Percentiles rank a stretch among this genome's conserved stretches.
These are phyloP conservation scores for Reticulitermes lucifugus DNA, from an alignment of 2,888 invertebrate species.

Conservation along the genomic window DNA sequence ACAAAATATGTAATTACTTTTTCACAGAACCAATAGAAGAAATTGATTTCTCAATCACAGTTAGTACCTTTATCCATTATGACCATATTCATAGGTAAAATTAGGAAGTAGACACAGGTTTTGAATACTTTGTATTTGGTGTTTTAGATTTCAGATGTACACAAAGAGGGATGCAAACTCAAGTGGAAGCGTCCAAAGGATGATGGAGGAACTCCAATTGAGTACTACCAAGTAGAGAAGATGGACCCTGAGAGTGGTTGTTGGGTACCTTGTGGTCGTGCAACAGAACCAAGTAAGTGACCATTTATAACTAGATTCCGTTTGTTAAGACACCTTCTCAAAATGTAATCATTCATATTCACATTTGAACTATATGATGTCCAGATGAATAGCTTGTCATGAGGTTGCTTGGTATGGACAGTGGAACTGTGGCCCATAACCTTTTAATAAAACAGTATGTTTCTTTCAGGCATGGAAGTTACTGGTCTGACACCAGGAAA, in stretches of 20 bases:
- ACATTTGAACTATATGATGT: too few species aligned
- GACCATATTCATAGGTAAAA: too few species aligned
- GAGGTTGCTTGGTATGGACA: too few species aligned
- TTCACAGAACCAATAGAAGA: too few species aligned
- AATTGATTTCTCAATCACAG: too few species aligned
- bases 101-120: too few species aligned
- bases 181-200: constrained; percentile 97
- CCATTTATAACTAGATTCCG: neutral
- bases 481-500: constrained; percentile 88
- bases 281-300: constrained; percentile 80
- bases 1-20: too few species aligned
- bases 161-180: constrained; percentile 92
- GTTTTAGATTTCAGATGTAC: constrained; percentile 78
- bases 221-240: constrained; percentile 96
- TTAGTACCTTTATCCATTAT: too few species aligned
- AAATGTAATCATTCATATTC: too few species aligned
- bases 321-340: too few species aligned
- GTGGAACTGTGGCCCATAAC: too few species aligned
- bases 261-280: constrained; percentile 89
- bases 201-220: constrained; percentile 94
- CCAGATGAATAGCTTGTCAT: too few species aligned
- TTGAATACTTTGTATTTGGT: neutral
- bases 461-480: constrained; percentile 76
- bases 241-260: constrained; percentile 90
- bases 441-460: neutral